Conservation (phyloP, 1,140 invertebrate species). For the Pseudomyrmex dendroicus region DNA sequence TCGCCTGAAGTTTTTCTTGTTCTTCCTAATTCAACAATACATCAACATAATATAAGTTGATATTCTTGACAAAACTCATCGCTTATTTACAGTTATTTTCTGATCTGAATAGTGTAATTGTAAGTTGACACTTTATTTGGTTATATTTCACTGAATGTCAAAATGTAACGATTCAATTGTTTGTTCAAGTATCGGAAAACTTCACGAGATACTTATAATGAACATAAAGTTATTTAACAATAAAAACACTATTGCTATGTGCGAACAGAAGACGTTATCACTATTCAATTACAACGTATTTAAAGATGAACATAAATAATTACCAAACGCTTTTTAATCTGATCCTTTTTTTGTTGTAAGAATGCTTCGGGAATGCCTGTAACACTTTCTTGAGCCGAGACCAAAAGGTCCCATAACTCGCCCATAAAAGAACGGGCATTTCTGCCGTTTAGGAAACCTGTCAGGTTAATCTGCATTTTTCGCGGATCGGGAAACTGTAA, state of each 20-base stretch:
- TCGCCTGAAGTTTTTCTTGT: slow-evolving; percentile 89
- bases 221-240: neutral
- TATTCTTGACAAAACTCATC: slow-evolving; percentile 13
- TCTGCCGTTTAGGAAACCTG: slow-evolving; percentile 99
- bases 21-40: slow-evolving; percentile 86
- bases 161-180: slow-evolving; percentile 67
- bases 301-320: slow-evolving; percentile 70
- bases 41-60: slow-evolving; percentile 33
- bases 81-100: slow-evolving; percentile 8
- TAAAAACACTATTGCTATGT: neutral
- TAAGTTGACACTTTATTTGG: slow-evolving; percentile 44
- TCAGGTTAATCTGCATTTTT: slow-evolving; percentile 99
- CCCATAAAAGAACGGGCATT: slow-evolving; percentile 99
- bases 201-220: slow-evolving; percentile 40
- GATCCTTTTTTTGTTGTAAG: slow-evolving; percentile 98
- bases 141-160: slow-evolving; percentile 57
- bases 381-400: slow-evolving; percentile 97
- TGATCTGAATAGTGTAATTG: neutral
- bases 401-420: slow-evolving; percentile 97
- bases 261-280: neutral
- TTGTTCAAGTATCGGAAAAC: slow-evolving; percentile 37
- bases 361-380: slow-evolving; percentile 97
- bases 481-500: slow-evolving; percentile 97
- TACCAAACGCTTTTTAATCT: slow-evolving; percentile 94
- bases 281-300: neutral